A percentile compares a stretch with the other conserved stretches of the same genome.
Evolutionary conservation across 1,140 invertebrate species (phyloP).

Genomic region (Rhopalosiphum padi): DNA sequence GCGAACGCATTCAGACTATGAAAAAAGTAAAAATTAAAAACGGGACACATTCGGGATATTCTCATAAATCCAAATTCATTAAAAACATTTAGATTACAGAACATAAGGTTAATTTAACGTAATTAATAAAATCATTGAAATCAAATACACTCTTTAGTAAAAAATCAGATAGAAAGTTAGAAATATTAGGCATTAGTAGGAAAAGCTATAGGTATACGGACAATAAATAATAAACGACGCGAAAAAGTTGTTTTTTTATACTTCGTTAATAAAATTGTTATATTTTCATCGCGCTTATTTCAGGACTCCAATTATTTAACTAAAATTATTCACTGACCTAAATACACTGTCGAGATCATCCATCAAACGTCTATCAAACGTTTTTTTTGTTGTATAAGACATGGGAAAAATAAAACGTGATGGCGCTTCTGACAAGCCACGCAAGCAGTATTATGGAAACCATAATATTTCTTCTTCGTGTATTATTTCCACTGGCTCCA

Average conservation of each 20-base stretch:
- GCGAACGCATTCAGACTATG: no score
- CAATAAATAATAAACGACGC: neutral
- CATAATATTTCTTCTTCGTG: neutral
- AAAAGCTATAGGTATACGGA: neutral
- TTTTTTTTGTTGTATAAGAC: neutral
- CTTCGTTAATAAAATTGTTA: neutral
- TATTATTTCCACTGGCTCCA: neutral
- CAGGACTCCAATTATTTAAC: neutral
- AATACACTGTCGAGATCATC: neutral
- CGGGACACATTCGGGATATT: no score
- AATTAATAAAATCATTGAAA: neutral
- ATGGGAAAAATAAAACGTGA: constrained; percentile 38
- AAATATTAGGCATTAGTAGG: neutral
- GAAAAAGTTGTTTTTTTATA: neutral
- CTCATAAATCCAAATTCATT: no score
- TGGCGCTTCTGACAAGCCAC: constrained; percentile 20
- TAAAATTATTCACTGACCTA: constrained; percentile 27
- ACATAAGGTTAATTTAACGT: neutral
- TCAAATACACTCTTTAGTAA: neutral
- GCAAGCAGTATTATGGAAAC: neutral
- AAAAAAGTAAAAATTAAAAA: no score
- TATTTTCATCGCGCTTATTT: neutral
- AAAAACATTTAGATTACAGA: no score
- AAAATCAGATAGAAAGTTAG: neutral
- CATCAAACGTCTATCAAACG: constrained; percentile 20